Evolutionary conservation across 2,888 invertebrate species (phyloP).

Genomic region (Xylota sylvarum): DNA sequence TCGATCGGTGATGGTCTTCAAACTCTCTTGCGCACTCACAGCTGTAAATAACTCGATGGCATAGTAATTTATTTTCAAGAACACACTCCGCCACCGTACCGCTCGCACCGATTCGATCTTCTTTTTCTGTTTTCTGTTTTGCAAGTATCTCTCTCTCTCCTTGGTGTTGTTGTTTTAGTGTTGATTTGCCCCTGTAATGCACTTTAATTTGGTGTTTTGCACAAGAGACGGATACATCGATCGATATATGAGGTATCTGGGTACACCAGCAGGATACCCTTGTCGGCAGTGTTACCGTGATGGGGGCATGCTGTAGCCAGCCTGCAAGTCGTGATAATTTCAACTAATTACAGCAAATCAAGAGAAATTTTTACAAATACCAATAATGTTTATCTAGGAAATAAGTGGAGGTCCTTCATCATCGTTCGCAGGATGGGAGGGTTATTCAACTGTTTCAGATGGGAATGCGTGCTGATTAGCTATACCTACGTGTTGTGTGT

Average conservation of each 20-base stretch:
- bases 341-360: conserved; percentile 75
- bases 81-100: conserved; percentile 52
- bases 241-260: conserved; percentile 72
- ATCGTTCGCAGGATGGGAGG: conserved; percentile 7
- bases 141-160: background rate
- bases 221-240: conserved; percentile 46
- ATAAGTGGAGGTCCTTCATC: conserved; percentile 40
- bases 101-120: conserved; percentile 37
- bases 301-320: conserved; percentile 44
- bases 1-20: conserved; percentile 66
- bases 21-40: conserved; percentile 72
- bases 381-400: conserved; percentile 69
- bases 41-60: conserved; percentile 77
- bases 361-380: conserved; percentile 54
- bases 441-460: conserved; percentile 57
- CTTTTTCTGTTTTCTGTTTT: conserved; percentile 3
- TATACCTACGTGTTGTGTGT: background rate
- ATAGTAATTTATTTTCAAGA: conserved; percentile 77
- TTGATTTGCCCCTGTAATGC: conserved; percentile 76
- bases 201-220: conserved; percentile 74
- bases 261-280: conserved; percentile 47
- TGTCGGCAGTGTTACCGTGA: conserved; percentile 40
- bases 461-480: background rate
- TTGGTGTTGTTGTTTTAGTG: conserved; percentile 66
- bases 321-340: conserved; percentile 73